Conservation (phyloP, 64 coral and sea anemone genomes). For the Orbicella faveolata region DNA sequence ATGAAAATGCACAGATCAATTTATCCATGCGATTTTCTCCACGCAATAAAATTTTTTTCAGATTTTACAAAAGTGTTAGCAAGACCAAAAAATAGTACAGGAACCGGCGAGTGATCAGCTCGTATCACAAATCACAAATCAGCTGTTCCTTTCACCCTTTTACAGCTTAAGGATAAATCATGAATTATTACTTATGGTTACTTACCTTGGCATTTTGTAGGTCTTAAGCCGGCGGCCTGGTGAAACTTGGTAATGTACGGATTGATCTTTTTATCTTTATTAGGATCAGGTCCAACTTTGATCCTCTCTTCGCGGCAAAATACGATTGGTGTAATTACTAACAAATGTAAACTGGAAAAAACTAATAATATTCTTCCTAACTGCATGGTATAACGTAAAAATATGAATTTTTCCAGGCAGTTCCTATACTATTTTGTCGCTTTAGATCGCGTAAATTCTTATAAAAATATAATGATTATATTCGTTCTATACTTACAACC, state of each 20-base stretch:
- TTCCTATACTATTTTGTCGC: not conserved
- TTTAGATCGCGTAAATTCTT: not conserved
- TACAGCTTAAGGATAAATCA: too few species aligned
- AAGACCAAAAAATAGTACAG: too few species aligned
- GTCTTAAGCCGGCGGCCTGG: slow-evolving; percentile 8
- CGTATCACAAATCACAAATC: too few species aligned
- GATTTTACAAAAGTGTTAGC: too few species aligned
- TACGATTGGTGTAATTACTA: slow-evolving; percentile 1
- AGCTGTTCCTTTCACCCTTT: too few species aligned
- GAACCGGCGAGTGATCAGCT: too few species aligned
- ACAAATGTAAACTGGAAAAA: not conserved
- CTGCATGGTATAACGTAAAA: not conserved
- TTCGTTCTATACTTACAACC: not conserved
- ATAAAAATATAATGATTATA: not conserved
- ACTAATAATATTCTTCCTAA: not conserved
- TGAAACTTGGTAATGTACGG: slow-evolving; percentile 71
- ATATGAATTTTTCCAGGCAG: not conserved
- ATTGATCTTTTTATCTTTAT: slow-evolving; percentile 38
- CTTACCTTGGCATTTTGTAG: slow-evolving; percentile 68
- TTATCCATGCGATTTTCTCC: too few species aligned
- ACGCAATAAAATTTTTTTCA: too few species aligned
- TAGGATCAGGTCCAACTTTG: not conserved
- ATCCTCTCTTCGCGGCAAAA: not conserved
- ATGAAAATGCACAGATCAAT: too few species aligned
- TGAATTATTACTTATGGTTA: too few species aligned